phyloP scores from a whole-genome alignment of 2,888 invertebrate genomes.

The Bellardia pandia region DNA sequence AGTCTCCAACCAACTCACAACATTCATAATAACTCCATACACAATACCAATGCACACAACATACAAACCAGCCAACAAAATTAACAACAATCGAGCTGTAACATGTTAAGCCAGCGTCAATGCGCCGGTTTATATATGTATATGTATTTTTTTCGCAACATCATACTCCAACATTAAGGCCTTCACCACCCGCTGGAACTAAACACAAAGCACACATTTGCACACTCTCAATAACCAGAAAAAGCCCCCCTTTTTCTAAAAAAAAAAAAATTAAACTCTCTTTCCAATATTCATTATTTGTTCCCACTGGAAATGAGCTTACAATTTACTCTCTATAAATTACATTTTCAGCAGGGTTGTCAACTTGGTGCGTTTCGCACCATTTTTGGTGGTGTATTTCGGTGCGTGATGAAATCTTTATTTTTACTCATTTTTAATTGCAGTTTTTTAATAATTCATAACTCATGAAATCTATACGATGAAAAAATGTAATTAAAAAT shows the following conservation, averaged over 20 bases:
- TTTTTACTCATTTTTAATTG: no score
- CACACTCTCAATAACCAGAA: neutral
- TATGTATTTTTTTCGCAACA: slow-evolving; percentile 40
- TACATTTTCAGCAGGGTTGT: neutral
- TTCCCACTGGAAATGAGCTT: neutral
- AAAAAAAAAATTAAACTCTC: neutral
- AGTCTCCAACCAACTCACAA: neutral
- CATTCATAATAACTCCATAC: neutral
- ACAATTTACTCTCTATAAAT: slow-evolving; percentile 17
- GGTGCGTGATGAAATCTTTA: no score
- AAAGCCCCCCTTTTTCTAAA: slow-evolving; percentile 34
- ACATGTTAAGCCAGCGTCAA: slow-evolving; percentile 23
- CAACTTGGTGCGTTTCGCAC: no score
- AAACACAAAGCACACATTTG: neutral
- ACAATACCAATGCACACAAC: slow-evolving; percentile 7
- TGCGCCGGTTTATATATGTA: slow-evolving; percentile 57
- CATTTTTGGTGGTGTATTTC: no score
- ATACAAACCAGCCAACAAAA: neutral
- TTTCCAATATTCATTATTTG: neutral
- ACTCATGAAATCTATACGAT: no score
- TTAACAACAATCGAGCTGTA: slow-evolving; percentile 9
- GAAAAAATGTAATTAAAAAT: no score
- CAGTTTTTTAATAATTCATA: no score
- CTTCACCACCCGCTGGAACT: slow-evolving; percentile 40
- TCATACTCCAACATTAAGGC: slow-evolving; percentile 15